Percentiles rank a stretch among this genome's conserved stretches.
These are phyloP conservation scores for Drosophila peninsularis DNA, from an alignment of 2,888 invertebrate species.

Conservation along the genomic window DNA sequence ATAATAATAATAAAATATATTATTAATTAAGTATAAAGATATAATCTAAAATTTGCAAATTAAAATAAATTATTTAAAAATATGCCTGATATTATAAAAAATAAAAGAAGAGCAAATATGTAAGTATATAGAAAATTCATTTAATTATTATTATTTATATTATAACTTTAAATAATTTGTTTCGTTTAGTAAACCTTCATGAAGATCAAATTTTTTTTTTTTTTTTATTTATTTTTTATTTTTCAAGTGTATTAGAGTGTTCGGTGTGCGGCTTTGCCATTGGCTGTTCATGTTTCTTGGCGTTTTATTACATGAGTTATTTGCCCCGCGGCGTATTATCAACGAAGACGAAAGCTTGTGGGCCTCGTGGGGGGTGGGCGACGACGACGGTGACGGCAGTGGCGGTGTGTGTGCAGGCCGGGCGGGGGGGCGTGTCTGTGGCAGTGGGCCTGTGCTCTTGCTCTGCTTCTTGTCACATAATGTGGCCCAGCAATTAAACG, in stretches of 20 bases:
- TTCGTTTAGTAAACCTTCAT: background rate
- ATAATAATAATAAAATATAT: too few relatives aligned
- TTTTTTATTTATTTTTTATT: background rate
- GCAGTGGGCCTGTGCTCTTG: slow-evolving; percentile 47
- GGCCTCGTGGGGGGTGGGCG: background rate
- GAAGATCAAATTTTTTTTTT: background rate
- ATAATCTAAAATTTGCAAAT: too few relatives aligned
- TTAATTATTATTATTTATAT: too few relatives aligned
- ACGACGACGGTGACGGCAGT: background rate
- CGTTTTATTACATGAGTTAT: slow-evolving; percentile 66
- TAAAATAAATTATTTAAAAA: too few relatives aligned
- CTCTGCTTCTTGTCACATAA: slow-evolving; percentile 77
- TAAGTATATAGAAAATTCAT: too few relatives aligned
- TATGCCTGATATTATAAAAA: too few relatives aligned
- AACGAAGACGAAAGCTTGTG: slow-evolving; percentile 24
- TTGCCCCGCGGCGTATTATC: slow-evolving; percentile 56
- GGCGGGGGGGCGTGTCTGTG: slow-evolving; percentile 9
- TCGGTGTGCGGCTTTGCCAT: slow-evolving; percentile 13
- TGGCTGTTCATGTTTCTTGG: slow-evolving; percentile 44
- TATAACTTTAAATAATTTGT: too few relatives aligned
- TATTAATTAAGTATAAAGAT: too few relatives aligned
- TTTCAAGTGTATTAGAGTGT: slow-evolving; percentile 15
- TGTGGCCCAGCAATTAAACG: slow-evolving; percentile 79
- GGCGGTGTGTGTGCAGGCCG: background rate
- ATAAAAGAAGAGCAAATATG: too few relatives aligned